A percentile compares a stretch with the other conserved stretches of the same genome.
phyloP scores from a whole-genome alignment of 2,888 invertebrate species.

The Morinoia aosen region DNA sequence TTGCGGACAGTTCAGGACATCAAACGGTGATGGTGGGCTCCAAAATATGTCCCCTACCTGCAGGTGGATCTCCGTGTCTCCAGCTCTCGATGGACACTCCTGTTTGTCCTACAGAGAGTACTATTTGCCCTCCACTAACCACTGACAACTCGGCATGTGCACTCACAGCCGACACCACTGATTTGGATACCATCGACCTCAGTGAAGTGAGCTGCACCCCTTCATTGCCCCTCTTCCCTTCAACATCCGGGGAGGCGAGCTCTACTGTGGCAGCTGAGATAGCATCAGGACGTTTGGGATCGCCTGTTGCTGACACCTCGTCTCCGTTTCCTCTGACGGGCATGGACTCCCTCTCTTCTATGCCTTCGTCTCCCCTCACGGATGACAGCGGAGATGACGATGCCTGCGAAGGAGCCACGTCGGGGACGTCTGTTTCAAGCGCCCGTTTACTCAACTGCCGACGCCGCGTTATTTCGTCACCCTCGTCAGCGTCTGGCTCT shows the following conservation, averaged over 20 bases:
- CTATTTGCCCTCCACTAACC: conserved; percentile 20
- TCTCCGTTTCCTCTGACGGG: conserved; percentile 15
- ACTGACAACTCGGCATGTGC: neutral
- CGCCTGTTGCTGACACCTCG: neutral
- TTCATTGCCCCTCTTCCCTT: neutral
- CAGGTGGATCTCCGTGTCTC: neutral
- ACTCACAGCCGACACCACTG: neutral
- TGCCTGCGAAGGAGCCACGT: neutral
- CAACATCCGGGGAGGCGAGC: neutral
- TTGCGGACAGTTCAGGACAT: neutral
- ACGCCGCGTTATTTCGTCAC: neutral
- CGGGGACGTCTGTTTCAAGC: neutral
- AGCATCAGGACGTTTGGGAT: neutral
- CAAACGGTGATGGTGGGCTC: neutral
- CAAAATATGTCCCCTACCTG: neutral
- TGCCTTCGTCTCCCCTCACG: neutral
- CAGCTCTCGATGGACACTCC: neutral
- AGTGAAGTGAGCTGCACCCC: conserved; percentile 18
- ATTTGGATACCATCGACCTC: conserved; percentile 16
- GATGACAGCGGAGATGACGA: conserved; percentile 33
- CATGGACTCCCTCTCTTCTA: conserved; percentile 27
- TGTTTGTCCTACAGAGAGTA: neutral
- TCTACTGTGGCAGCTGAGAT: neutral
- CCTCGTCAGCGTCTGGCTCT: conserved; percentile 17
- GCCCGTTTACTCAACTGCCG: neutral